Evolutionary conservation across 1,140 invertebrate species (phyloP).

Genomic region (Dinoponera quadriceps): DNA sequence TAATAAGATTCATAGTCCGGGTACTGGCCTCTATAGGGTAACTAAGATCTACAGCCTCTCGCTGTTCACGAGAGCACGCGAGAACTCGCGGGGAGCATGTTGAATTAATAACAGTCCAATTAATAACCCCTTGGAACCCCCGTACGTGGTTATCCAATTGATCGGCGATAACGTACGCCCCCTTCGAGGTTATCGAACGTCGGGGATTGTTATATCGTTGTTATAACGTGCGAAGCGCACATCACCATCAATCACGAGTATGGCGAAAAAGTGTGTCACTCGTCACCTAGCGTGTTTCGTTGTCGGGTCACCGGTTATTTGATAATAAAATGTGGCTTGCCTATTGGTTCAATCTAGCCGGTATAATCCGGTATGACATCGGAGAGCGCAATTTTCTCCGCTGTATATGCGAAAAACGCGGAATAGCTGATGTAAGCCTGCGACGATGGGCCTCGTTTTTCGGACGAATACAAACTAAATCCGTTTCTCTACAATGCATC

Average conservation of each 20-base stretch:
- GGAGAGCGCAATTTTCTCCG: neutral
- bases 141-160: slow-evolving; percentile 49
- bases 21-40: slow-evolving; percentile 21
- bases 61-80: slow-evolving; percentile 1
- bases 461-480: too few species aligned
- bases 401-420: neutral
- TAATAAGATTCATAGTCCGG: slow-evolving; percentile 15
- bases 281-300: neutral
- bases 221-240: neutral
- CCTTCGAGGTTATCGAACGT: slow-evolving; percentile 33
- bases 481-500: too few species aligned
- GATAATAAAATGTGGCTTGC: neutral
- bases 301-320: slow-evolving; percentile 3
- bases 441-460: too few species aligned
- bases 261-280: slow-evolving; percentile 14
- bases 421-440: too few species aligned
- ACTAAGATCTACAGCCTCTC: slow-evolving; percentile 24
- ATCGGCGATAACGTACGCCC: slow-evolving; percentile 32
- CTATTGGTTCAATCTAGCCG: neutral
- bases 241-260: neutral
- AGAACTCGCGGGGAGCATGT: slow-evolving; percentile 28
- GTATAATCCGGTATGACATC: neutral
- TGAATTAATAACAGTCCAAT: slow-evolving; percentile 58
- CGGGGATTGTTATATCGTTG: slow-evolving; percentile 10
- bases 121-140: slow-evolving; percentile 40